phyloP scores from a whole-genome alignment of 2,113 vertebrate species.

The Anhinga anhinga region DNA sequence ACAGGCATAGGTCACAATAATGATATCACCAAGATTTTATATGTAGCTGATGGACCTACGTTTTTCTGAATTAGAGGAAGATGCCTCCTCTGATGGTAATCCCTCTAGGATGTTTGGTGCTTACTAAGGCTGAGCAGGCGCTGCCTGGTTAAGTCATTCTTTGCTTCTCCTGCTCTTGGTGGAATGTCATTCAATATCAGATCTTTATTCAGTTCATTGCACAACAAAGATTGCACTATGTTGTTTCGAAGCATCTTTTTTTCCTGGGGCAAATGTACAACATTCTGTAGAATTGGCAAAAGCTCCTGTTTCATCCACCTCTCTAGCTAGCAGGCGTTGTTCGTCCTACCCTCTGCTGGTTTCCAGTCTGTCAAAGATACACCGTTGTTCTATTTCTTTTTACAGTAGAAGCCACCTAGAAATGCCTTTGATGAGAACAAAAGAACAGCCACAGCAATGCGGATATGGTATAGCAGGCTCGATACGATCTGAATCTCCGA shows the following conservation, averaged over 20 bases:
- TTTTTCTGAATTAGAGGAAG: background rate
- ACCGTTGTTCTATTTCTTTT: background rate
- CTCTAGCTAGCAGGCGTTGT: background rate
- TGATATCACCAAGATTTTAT: background rate
- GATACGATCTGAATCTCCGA: background rate
- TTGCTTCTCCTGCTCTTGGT: background rate
- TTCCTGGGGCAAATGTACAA: slow-evolving; percentile 20
- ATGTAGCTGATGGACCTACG: background rate
- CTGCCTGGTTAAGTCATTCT: background rate
- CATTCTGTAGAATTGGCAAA: slow-evolving; percentile 23
- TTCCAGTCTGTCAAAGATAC: slow-evolving; percentile 32
- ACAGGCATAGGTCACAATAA: background rate
- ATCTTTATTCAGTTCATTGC: slow-evolving; percentile 28
- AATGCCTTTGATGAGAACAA: slow-evolving; percentile 14
- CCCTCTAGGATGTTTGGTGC: background rate
- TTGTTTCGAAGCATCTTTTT: slow-evolving; percentile 39
- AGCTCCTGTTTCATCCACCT: background rate
- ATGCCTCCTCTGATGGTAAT: background rate
- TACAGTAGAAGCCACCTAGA: background rate
- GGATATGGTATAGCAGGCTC: background rate
- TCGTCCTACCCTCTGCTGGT: slow-evolving; percentile 31
- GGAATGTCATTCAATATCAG: slow-evolving; percentile 43
- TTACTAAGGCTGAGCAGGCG: background rate
- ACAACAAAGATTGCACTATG: background rate
- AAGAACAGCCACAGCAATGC: background rate